Percentiles rank a stretch among this genome's conserved stretches.
These are phyloP conservation scores for Triplophysa siluroides DNA, from an alignment of 2,113 vertebrate genomes.

Conservation along the genomic window DNA sequence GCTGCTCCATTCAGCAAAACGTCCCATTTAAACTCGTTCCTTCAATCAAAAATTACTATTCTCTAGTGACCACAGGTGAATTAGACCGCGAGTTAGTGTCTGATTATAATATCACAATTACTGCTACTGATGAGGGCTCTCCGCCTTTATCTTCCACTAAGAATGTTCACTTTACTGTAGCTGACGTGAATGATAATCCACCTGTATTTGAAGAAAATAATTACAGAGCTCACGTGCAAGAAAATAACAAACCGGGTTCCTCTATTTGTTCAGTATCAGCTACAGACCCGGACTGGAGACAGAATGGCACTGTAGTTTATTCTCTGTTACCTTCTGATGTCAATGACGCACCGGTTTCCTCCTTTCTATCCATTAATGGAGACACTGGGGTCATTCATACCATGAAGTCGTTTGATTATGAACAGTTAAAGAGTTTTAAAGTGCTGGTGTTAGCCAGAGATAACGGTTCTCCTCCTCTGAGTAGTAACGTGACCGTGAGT, in stretches of 20 bases:
- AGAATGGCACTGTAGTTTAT: slow-evolving; percentile 68
- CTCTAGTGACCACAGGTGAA: slow-evolving; percentile 45
- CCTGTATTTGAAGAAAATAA: slow-evolving; percentile 61
- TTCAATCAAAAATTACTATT: slow-evolving; percentile 61
- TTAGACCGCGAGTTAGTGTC: slow-evolving; percentile 54
- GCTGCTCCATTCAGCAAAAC: slow-evolving; percentile 60
- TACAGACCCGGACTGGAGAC: slow-evolving; percentile 61
- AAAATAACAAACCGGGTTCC: slow-evolving; percentile 69
- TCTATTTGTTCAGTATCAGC: slow-evolving; percentile 66
- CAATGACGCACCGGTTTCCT: slow-evolving; percentile 57
- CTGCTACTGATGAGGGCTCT: slow-evolving; percentile 60
- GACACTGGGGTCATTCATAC: slow-evolving; percentile 69
- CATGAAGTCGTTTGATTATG: slow-evolving; percentile 53
- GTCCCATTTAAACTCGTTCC: slow-evolving; percentile 69
- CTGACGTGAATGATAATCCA: slow-evolving; percentile 71
- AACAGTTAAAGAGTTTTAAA: slow-evolving; percentile 48
- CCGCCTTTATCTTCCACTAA: slow-evolving; percentile 60
- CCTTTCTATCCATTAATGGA: slow-evolving; percentile 70
- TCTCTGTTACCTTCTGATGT: slow-evolving; percentile 59
- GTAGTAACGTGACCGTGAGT: slow-evolving; percentile 46
- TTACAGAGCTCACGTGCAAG: slow-evolving; percentile 63
- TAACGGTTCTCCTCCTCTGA: slow-evolving; percentile 52
- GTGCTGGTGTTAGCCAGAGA: slow-evolving; percentile 51
- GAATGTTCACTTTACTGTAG: slow-evolving; percentile 59
- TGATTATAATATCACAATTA: slow-evolving; percentile 57